Evolutionary conservation across 1,140 invertebrate species (phyloP).

Genomic region (Acromyrmex charruanus): DNA sequence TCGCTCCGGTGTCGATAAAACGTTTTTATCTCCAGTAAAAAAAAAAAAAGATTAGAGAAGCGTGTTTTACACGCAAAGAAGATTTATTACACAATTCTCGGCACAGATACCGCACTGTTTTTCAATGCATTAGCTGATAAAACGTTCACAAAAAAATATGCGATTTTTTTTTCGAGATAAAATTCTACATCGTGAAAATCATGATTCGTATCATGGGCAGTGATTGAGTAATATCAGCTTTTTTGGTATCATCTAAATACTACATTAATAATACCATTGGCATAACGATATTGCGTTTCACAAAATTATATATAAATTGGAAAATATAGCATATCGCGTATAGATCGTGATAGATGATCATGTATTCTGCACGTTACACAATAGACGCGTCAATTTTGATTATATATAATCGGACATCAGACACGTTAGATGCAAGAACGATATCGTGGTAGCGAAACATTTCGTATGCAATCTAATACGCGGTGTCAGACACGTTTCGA

Average conservation of each 20-base stretch:
- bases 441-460: slow-evolving; percentile 14
- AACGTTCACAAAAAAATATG: slow-evolving; percentile 24
- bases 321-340: background rate
- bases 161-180: background rate
- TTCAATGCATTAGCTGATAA: slow-evolving; percentile 19
- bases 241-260: background rate
- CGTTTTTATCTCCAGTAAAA: background rate
- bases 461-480: slow-evolving; percentile 12
- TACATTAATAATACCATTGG: background rate
- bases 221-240: background rate
- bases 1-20: background rate
- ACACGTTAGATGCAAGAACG: slow-evolving; percentile 37
- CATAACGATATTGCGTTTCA: slow-evolving; percentile 15
- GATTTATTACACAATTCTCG: slow-evolving; percentile 33
- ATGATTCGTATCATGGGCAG: background rate
- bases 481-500: slow-evolving; percentile 73
- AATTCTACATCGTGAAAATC: slow-evolving; percentile 2
- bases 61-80: slow-evolving; percentile 2
- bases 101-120: background rate
- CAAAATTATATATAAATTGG: slow-evolving; percentile 24
- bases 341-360: slow-evolving; percentile 2
- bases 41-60: background rate
- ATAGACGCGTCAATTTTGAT: slow-evolving; percentile 33
- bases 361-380: background rate
- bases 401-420: slow-evolving; percentile 9